Conservation (phyloP, 2,888 invertebrate genomes). For the Escarpia spicata region DNA sequence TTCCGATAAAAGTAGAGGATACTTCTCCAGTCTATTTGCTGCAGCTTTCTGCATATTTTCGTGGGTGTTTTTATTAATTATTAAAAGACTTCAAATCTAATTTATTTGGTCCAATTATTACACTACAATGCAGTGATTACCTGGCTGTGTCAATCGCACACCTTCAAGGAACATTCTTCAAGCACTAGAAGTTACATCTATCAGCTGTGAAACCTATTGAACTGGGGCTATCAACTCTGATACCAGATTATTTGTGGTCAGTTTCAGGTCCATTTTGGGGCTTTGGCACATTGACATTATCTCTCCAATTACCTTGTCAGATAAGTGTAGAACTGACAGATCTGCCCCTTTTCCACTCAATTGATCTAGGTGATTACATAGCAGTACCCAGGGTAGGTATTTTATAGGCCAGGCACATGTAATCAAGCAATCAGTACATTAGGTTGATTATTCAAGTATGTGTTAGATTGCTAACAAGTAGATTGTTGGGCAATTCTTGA, state of each 20-base stretch:
- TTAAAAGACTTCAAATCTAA: neutral
- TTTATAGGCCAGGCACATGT: neutral
- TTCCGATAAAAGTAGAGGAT: too few species aligned
- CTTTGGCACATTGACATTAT: neutral
- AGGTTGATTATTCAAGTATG: neutral
- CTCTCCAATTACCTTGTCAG: neutral
- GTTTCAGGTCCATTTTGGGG: neutral
- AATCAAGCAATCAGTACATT: neutral
- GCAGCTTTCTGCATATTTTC: too few species aligned
- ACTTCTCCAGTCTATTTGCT: too few species aligned
- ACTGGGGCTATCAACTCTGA: constrained; percentile 1
- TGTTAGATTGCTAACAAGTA: neutral
- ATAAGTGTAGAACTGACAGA: neutral
- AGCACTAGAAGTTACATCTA: neutral
- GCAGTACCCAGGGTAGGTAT: neutral
- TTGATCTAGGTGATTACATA: neutral
- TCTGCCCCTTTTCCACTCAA: neutral
- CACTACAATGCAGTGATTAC: neutral
- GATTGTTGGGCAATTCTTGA: neutral
- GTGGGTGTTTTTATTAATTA: neutral
- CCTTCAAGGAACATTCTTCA: neutral
- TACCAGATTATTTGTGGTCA: neutral
- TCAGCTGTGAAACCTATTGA: neutral
- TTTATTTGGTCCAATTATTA: neutral
- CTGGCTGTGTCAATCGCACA: neutral